Percentiles rank a stretch among this genome's conserved stretches.
Evolutionary conservation across 2,113 vertebrate species (phyloP).

Genomic region (Carollia perspicillata): DNA sequence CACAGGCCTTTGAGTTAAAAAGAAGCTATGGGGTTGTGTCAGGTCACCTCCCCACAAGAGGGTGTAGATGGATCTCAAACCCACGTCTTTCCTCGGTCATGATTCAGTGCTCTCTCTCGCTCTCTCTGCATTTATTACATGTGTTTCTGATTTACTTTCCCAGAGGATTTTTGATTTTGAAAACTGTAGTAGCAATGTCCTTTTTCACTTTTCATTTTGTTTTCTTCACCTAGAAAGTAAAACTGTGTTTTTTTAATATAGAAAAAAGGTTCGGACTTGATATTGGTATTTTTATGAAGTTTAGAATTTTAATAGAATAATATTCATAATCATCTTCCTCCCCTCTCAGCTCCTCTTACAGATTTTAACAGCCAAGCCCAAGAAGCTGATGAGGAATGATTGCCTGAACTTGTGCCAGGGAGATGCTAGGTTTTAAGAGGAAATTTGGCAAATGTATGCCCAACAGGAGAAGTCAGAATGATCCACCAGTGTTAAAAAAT

Average conservation of each 20-base stretch:
- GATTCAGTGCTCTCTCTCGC: neutral
- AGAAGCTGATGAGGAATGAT: neutral
- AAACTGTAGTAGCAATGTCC: neutral
- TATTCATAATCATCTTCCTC: neutral
- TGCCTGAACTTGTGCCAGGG: neutral
- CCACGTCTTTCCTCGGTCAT: neutral
- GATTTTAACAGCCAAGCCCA: neutral
- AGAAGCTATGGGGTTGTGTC: neutral
- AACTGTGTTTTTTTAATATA: neutral
- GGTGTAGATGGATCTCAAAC: no score
- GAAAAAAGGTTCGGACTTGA: neutral
- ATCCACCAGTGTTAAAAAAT: conserved; percentile 71
- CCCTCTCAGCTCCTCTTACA: neutral
- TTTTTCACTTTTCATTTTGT: neutral
- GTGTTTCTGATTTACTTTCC: neutral
- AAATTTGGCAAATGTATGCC: conserved; percentile 6
- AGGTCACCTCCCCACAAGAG: neutral
- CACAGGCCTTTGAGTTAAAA: neutral
- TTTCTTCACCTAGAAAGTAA: neutral
- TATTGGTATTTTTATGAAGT: neutral
- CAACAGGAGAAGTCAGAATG: conserved; percentile 40
- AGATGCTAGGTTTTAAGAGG: neutral
- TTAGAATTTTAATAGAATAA: neutral
- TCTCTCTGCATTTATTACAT: neutral
- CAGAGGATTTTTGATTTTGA: neutral